Conservation (phyloP, 2,888 invertebrate species). For the Drosophila meridionalis region DNA sequence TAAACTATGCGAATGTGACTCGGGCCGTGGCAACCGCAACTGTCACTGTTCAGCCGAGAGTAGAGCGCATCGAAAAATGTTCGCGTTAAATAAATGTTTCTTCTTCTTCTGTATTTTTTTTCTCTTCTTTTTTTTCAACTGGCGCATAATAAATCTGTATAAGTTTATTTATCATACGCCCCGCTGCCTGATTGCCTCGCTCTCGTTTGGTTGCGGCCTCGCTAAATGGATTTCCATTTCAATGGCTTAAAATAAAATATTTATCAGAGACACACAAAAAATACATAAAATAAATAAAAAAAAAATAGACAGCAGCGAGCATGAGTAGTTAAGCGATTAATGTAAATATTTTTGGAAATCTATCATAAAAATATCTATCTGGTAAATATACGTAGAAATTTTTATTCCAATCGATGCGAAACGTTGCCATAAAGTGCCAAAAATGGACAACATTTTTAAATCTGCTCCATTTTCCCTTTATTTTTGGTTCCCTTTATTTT, state of each 20-base stretch:
- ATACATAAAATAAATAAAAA: too few species aligned
- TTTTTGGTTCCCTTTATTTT: too few species aligned
- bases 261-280: constrained; percentile 4
- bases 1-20: constrained; percentile 33
- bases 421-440: constrained; percentile 25
- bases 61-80: constrained; percentile 12
- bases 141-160: constrained; percentile 55
- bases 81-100: constrained; percentile 43
- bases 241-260: constrained; percentile 17
- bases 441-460: constrained; percentile 28
- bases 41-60: constrained; percentile 15
- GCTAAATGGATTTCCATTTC: constrained; percentile 45
- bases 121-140: constrained; percentile 25
- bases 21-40: constrained; percentile 40
- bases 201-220: constrained; percentile 13
- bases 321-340: constrained; percentile 42
- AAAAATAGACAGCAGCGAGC: not conserved
- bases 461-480: constrained; percentile 5
- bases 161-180: constrained; percentile 61
- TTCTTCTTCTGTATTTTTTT: constrained; percentile 8
- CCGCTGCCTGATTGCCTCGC: constrained; percentile 35
- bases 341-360: constrained; percentile 45
- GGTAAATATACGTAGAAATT: constrained; percentile 17
- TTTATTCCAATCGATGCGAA: constrained; percentile 21
- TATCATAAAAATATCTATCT: constrained; percentile 20